Conservation (phyloP, 2,113 vertebrate genomes). For the Sterna hirundo region DNA sequence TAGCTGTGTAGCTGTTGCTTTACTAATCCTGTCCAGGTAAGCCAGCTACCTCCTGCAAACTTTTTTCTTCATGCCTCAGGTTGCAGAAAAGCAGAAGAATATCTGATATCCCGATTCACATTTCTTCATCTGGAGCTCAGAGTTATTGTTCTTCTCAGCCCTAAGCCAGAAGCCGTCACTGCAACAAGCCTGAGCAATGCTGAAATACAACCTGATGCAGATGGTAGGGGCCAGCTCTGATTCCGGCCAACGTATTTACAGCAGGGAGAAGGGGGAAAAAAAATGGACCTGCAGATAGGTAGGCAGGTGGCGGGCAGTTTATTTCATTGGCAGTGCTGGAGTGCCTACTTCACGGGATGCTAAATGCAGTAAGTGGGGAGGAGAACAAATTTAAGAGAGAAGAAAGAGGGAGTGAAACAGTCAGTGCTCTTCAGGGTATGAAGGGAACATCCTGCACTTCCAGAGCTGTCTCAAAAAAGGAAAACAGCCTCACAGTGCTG, state of each 20-base stretch:
- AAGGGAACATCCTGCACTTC: conserved; percentile 1
- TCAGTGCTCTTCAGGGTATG: not conserved
- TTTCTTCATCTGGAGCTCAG: not conserved
- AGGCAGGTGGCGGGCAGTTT: conserved; percentile 62
- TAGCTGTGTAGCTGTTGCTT: not conserved
- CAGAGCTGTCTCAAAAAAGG: not conserved
- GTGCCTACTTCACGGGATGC: conserved; percentile 48
- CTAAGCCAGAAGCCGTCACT: not conserved
- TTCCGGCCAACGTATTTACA: conserved; percentile 24
- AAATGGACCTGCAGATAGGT: conserved; percentile 38
- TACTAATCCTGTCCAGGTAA: not conserved
- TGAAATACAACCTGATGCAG: conserved; percentile 45
- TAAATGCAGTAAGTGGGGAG: conserved; percentile 44
- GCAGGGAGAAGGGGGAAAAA: not conserved
- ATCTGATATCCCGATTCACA: not conserved
- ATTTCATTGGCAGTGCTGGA: conserved; percentile 35
- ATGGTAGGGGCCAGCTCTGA: conserved; percentile 7
- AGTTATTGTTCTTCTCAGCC: not conserved
- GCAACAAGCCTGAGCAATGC: not conserved
- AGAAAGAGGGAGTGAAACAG: conserved; percentile 8
- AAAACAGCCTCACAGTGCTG: not conserved
- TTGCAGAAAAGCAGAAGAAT: not conserved
- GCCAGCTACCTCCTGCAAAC: not conserved
- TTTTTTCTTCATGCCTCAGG: not conserved
- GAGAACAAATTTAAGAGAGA: conserved; percentile 54